A percentile compares a stretch with the other conserved stretches of the same genome.
Evolutionary conservation across 1,140 invertebrate species (phyloP).

Genomic region (Centruroides sculpturatus): DNA sequence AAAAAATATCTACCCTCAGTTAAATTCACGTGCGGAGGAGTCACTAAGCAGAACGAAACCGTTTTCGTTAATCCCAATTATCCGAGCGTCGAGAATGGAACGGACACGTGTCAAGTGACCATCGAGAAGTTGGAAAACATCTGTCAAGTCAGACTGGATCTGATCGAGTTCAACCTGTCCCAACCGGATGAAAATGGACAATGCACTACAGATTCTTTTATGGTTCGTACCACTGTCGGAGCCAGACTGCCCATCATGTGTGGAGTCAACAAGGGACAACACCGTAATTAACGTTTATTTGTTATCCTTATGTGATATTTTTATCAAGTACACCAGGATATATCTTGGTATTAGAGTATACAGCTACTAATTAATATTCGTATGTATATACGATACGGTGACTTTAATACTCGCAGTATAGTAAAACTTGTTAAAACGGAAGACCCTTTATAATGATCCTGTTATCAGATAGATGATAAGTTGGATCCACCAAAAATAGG

Average conservation of each 20-base stretch:
- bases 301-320: too few relatives aligned
- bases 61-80: constrained; percentile 70
- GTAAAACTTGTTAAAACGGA: too few relatives aligned
- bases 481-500: too few relatives aligned
- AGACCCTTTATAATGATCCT: too few relatives aligned
- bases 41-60: constrained; percentile 61
- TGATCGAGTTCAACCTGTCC: constrained; percentile 50
- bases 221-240: constrained; percentile 43
- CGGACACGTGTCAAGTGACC: constrained; percentile 51
- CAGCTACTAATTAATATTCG: too few relatives aligned
- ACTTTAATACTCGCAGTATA: too few relatives aligned
- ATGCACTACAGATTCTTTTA: constrained; percentile 51
- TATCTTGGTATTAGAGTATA: too few relatives aligned
- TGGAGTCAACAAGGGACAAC: constrained; percentile 67
- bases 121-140: constrained; percentile 46
- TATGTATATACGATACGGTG: too few relatives aligned
- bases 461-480: too few relatives aligned
- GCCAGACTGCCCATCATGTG: constrained; percentile 54
- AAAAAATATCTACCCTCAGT: constrained; percentile 3
- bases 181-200: constrained; percentile 54
- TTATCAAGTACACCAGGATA: too few relatives aligned
- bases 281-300: constrained; percentile 40
- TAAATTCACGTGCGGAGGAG: constrained; percentile 54
- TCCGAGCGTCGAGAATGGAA: constrained; percentile 48
- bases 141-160: constrained; percentile 64